Evolutionary conservation across 2,797 vertebrate genomes (phyloP).

Genomic region (Mus minutoides): DNA sequence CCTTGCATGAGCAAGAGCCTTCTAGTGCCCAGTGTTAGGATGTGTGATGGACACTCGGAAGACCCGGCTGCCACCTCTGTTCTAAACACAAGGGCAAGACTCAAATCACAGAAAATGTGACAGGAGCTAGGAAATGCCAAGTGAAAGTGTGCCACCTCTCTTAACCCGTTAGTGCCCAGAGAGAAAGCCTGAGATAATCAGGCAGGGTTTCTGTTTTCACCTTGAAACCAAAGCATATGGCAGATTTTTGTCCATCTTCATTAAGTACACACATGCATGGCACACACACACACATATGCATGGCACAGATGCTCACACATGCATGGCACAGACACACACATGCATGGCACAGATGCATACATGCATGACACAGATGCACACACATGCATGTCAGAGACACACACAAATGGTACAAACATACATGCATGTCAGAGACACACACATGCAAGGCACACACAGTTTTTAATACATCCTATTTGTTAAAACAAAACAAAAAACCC

Average conservation of each 20-base stretch:
- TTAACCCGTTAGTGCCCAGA: background rate
- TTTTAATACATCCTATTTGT: background rate
- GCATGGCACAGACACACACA: rapidly evolving
- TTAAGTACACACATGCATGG: background rate
- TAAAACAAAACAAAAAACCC: background rate
- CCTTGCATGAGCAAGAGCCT: slow-evolving; percentile 81
- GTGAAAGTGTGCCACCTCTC: background rate
- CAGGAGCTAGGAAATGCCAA: background rate
- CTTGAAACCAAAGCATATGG: background rate
- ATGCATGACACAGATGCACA: too few species aligned
- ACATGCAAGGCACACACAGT: too few species aligned
- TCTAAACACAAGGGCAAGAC: background rate
- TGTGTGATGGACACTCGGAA: slow-evolving; percentile 34
- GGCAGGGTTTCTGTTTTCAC: background rate
- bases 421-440: too few species aligned
- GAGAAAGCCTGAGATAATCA: background rate
- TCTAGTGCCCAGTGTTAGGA: background rate
- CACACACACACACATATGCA: background rate
- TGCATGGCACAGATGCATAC: background rate
- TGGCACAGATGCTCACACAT: background rate
- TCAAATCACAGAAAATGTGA: background rate
- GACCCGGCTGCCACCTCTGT: background rate
- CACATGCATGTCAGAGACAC: background rate
- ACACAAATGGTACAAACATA: background rate
- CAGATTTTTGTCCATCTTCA: background rate